These are phyloP conservation scores for Ellobius talpinus DNA, from an alignment of 2,113 vertebrate genomes.

Conservation along the genomic window DNA sequence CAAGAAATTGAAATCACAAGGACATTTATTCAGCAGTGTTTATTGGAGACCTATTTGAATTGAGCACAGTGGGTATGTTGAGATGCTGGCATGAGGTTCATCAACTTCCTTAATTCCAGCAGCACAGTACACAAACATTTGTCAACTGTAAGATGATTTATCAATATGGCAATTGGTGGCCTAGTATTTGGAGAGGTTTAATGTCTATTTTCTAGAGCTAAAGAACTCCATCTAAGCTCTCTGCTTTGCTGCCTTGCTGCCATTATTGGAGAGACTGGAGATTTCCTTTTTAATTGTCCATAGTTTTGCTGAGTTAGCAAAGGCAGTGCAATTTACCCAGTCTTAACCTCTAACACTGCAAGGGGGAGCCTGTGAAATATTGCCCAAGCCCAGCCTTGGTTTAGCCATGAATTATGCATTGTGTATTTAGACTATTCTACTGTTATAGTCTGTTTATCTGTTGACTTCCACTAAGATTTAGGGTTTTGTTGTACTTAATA, in stretches of 20 bases:
- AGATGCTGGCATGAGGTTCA: not conserved
- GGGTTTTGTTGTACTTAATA: slow-evolving; percentile 89
- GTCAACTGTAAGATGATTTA: slow-evolving; percentile 33
- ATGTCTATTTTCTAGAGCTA: slow-evolving; percentile 72
- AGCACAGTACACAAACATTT: slow-evolving; percentile 7
- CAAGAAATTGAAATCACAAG: slow-evolving; percentile 36
- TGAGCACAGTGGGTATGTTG: not conserved
- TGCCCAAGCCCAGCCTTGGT: slow-evolving; percentile 85
- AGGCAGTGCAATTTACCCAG: slow-evolving; percentile 79
- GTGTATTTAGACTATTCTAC: slow-evolving; percentile 88
- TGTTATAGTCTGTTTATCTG: slow-evolving; percentile 90
- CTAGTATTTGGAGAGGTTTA: slow-evolving; percentile 4
- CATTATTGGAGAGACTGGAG: slow-evolving; percentile 29
- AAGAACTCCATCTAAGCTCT: not conserved
- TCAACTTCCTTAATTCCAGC: slow-evolving; percentile 22
- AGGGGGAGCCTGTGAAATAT: slow-evolving; percentile 84
- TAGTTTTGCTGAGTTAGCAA: slow-evolving; percentile 84
- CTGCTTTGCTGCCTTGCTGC: not conserved
- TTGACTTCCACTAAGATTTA: slow-evolving; percentile 92
- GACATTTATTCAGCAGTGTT: not conserved
- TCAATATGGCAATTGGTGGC: slow-evolving; percentile 32
- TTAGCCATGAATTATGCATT: slow-evolving; percentile 89
- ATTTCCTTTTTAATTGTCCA: slow-evolving; percentile 49
- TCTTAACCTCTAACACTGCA: slow-evolving; percentile 84
- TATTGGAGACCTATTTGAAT: not conserved